A percentile compares a stretch with the other conserved stretches of the same genome.
Evolutionary conservation across 2,797 vertebrate genomes (phyloP).

Genomic region (Crypturellus tataupa): DNA sequence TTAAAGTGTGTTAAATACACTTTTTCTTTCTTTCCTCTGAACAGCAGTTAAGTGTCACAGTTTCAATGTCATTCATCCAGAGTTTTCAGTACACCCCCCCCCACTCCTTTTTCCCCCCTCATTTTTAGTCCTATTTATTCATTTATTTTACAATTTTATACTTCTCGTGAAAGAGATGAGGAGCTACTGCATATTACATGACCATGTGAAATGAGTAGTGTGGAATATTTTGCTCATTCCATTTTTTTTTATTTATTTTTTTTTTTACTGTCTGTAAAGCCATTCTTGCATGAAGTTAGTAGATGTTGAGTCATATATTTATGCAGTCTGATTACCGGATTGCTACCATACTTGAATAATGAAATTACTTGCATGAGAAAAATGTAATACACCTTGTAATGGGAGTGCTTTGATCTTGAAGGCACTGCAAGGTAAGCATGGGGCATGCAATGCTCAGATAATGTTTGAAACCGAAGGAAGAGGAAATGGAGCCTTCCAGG

Average conservation of each 20-base stretch:
- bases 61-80: not conserved
- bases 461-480: slow-evolving; percentile 48
- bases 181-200: not conserved
- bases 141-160: slow-evolving; percentile 3
- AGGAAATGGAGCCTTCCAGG: slow-evolving; percentile 59
- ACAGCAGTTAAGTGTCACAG: not conserved
- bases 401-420: slow-evolving; percentile 55
- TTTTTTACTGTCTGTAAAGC: not conserved
- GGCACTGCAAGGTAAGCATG: slow-evolving; percentile 57
- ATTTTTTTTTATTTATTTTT: not conserved
- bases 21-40: slow-evolving; percentile 1
- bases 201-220: not conserved
- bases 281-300: not conserved
- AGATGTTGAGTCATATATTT: not conserved
- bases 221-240: not conserved
- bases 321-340: slow-evolving; percentile 30
- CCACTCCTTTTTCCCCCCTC: not conserved
- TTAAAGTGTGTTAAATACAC: not conserved
- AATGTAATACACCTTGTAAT: slow-evolving; percentile 51
- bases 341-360: not conserved
- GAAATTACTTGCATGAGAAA: slow-evolving; percentile 31
- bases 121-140: not conserved
- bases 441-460: slow-evolving; percentile 55
- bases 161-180: not conserved
- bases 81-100: not conserved